Conservation (phyloP, 2,888 invertebrate species). For the Didymodactylos carnosus region DNA sequence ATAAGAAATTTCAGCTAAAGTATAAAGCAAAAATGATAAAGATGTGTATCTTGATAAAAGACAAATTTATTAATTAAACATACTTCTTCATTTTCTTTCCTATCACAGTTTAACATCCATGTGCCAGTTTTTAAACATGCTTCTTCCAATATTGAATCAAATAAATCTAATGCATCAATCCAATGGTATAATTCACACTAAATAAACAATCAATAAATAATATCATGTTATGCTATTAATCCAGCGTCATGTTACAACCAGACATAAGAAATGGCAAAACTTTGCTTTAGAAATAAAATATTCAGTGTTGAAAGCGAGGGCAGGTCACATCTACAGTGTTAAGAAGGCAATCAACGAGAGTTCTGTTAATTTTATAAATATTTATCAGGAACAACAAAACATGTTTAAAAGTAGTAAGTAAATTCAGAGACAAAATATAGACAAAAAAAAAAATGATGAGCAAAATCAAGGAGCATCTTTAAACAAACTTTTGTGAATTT, state of each 20-base stretch:
- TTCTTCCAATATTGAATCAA: conserved; percentile 48
- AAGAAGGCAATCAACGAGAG: too few species aligned
- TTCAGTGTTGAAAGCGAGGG: too few species aligned
- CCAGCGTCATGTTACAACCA: too few species aligned
- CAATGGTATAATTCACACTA: conserved; percentile 60
- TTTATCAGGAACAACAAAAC: too few species aligned
- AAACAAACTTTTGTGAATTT: neutral
- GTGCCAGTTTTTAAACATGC: conserved; percentile 40
- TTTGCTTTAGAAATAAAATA: too few species aligned
- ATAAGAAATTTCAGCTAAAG: conserved; percentile 45
- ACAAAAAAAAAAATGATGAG: neutral
- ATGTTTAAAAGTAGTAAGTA: too few species aligned
- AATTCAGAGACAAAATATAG: neutral
- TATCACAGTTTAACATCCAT: conserved; percentile 55
- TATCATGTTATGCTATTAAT: too few species aligned
- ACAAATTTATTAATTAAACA: neutral
- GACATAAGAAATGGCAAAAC: too few species aligned
- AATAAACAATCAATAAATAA: neutral
- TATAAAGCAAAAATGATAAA: neutral
- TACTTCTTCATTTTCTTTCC: conserved; percentile 39
- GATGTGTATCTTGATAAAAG: neutral
- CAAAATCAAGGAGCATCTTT: neutral
- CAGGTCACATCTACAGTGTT: too few species aligned
- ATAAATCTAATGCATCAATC: conserved; percentile 57
- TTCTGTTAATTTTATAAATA: too few species aligned